Evolutionary conservation across 2,113 vertebrate genomes (phyloP).

Genomic region (Corynorhinus townsendii): DNA sequence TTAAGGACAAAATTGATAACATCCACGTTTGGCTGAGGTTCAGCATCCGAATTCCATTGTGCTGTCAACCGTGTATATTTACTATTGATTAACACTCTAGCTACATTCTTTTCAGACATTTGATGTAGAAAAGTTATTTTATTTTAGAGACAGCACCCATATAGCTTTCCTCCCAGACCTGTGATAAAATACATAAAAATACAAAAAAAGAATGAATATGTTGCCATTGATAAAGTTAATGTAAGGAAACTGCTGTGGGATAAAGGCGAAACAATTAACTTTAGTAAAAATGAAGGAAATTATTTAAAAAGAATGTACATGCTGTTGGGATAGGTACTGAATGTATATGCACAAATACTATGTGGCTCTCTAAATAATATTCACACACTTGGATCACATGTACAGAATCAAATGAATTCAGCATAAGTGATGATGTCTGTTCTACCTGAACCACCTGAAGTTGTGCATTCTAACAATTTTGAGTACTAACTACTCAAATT

Average conservation of each 20-base stretch:
- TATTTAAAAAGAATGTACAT: background rate
- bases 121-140: constrained; percentile 45
- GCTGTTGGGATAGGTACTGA: background rate
- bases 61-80: constrained; percentile 53
- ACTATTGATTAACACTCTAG: constrained; percentile 50
- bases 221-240: background rate
- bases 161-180: background rate
- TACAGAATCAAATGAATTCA: background rate
- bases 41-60: constrained; percentile 42
- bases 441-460: background rate
- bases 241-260: background rate
- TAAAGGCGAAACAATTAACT: background rate
- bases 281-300: constrained; percentile 10
- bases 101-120: constrained; percentile 40
- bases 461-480: background rate
- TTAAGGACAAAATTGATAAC: constrained; percentile 65
- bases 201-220: background rate
- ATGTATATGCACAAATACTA: background rate
- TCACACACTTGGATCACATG: background rate
- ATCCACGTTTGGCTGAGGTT: constrained; percentile 27
- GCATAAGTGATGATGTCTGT: background rate
- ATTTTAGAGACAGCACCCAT: background rate
- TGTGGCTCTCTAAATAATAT: background rate
- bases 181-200: background rate
- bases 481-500: background rate